These are phyloP conservation scores for Brachionus plicatilis DNA, from an alignment of 1,140 invertebrate species.

Conservation along the genomic window DNA sequence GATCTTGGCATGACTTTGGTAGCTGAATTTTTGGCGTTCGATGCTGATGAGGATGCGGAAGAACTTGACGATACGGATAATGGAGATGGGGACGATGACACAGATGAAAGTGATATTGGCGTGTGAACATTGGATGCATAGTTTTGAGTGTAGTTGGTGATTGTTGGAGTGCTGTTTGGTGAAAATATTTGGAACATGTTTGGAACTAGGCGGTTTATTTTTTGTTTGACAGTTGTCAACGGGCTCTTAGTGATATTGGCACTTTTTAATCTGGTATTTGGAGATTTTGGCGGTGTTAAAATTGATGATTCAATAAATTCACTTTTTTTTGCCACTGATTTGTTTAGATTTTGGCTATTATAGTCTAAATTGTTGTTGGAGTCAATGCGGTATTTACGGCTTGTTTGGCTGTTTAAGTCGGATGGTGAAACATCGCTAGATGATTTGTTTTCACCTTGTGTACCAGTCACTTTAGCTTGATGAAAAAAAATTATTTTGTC, in stretches of 20 bases:
- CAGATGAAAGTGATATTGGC: neutral
- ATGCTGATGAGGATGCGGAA: neutral
- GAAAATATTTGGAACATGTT: constrained; percentile 25
- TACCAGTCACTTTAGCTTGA: neutral
- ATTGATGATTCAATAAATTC: neutral
- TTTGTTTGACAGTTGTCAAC: constrained; percentile 24
- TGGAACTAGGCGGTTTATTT: constrained; percentile 30
- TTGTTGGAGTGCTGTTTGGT: neutral
- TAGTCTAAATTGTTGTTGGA: constrained; percentile 19
- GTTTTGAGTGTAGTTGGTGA: neutral
- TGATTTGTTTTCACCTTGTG: neutral
- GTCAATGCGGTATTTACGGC: neutral
- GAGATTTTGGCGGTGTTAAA: constrained; percentile 20
- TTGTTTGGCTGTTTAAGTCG: neutral
- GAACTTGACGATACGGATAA: constrained; percentile 16
- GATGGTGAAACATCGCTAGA: neutral
- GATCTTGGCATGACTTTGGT: neutral
- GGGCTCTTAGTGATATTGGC: neutral
- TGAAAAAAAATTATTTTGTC: neutral
- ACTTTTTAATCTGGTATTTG: neutral
- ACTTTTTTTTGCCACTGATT: neutral
- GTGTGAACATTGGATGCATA: constrained; percentile 7
- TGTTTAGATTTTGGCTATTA: neutral
- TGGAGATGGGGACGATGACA: constrained; percentile 16
- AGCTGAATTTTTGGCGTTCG: neutral